Conservation (phyloP, 1,140 invertebrate genomes). For the Agrypnia vestita region DNA sequence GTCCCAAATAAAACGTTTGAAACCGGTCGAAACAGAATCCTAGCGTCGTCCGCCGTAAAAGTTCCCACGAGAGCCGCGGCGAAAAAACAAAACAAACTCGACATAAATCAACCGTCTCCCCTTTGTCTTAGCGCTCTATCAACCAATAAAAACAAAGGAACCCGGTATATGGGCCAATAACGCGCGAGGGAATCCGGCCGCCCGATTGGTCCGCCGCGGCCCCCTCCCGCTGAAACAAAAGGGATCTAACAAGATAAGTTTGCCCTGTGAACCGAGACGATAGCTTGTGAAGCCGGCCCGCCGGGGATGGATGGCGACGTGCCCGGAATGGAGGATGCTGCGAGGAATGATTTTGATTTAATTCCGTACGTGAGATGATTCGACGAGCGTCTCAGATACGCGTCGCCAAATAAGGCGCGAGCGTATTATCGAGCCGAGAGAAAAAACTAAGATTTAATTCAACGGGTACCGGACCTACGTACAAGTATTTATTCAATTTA, state of each 20-base stretch:
- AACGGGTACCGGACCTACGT: no score
- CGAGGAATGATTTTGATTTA: slow-evolving; percentile 36
- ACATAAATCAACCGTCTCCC: slow-evolving; percentile 49
- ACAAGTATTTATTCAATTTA: no score
- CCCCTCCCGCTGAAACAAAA: slow-evolving; percentile 55
- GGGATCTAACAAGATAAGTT: slow-evolving; percentile 49
- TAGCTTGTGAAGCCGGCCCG: background rate
- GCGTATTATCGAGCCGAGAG: no score
- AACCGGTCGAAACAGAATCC: no score
- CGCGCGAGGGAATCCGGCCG: slow-evolving; percentile 39
- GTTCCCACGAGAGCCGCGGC: slow-evolving; percentile 5
- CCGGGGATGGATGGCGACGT: slow-evolving; percentile 27
- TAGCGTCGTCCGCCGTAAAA: background rate
- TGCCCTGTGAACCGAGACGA: slow-evolving; percentile 34
- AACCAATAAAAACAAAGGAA: slow-evolving; percentile 60
- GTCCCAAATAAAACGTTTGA: no score
- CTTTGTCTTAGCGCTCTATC: slow-evolving; percentile 56
- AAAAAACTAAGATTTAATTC: no score
- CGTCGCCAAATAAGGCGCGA: no score
- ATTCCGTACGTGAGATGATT: slow-evolving; percentile 34
- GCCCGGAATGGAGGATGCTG: slow-evolving; percentile 8
- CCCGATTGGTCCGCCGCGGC: slow-evolving; percentile 47
- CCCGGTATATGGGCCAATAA: slow-evolving; percentile 54
- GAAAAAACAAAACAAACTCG: slow-evolving; percentile 43
- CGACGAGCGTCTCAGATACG: background rate